Conservation (phyloP, 2,888 invertebrate genomes). For the Psylliodes chrysocephalus region DNA sequence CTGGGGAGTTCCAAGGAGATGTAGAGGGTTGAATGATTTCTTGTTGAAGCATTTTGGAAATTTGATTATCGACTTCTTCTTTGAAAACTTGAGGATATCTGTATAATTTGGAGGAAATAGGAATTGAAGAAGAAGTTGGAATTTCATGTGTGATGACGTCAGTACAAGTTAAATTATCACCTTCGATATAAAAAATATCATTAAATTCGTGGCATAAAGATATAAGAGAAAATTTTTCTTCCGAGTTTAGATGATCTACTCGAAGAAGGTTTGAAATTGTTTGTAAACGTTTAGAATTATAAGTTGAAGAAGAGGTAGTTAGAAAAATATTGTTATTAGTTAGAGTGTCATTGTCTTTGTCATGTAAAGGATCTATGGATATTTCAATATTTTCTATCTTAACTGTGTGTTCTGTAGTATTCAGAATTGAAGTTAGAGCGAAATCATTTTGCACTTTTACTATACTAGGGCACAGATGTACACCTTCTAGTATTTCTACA, state of each 20-base stretch:
- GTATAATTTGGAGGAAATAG: conserved; percentile 9
- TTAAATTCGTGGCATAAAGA: conserved; percentile 5
- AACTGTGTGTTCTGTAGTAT: not conserved
- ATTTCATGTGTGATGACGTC: conserved; percentile 6
- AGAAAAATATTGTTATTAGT: not conserved
- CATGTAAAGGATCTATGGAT: not conserved
- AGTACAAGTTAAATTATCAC: conserved; percentile 14
- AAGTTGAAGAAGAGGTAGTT: not conserved
- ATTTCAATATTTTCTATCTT: conserved; percentile 1
- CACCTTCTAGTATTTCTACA: conserved; percentile 32
- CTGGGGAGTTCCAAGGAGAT: conserved; percentile 20
- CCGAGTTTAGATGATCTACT: conserved; percentile 11
- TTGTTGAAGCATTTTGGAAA: conserved; percentile 31
- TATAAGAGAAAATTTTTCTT: conserved; percentile 5
- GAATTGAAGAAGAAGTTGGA: not conserved
- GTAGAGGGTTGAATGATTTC: conserved; percentile 22
- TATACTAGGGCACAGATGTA: conserved; percentile 35
- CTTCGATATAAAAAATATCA: conserved; percentile 14
- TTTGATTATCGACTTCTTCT: conserved; percentile 26
- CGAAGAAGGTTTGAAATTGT: conserved; percentile 11
- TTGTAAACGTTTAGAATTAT: not conserved
- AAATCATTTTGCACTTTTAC: conserved; percentile 19
- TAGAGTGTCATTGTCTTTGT: not conserved
- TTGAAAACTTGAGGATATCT: conserved; percentile 22
- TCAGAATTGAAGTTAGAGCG: conserved; percentile 20